A percentile compares a stretch with the other conserved stretches of the same genome.
Evolutionary conservation across 2,797 vertebrate genomes (phyloP).

Genomic region (Brotula barbata): DNA sequence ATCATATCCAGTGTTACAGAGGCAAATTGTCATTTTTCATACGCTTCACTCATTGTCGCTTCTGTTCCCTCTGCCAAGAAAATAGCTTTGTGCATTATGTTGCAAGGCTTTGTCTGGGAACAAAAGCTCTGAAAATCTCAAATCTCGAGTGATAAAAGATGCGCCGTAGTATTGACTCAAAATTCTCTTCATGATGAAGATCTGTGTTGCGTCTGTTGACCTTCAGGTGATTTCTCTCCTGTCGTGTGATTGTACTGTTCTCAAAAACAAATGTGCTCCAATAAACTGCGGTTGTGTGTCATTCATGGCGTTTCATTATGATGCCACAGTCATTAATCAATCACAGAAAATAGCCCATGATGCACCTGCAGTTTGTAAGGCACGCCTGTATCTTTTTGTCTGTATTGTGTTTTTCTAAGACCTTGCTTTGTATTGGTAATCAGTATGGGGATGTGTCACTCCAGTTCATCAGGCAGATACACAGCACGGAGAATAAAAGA

Average conservation of each 20-base stretch:
- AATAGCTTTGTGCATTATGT: slow-evolving; percentile 10
- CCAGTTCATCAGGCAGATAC: slow-evolving; percentile 9
- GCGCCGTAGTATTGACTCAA: slow-evolving; percentile 6
- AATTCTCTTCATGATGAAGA: slow-evolving; percentile 3
- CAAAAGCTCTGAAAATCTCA: slow-evolving; percentile 17
- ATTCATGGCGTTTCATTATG: slow-evolving; percentile 1
- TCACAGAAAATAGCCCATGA: neutral
- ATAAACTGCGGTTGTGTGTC: slow-evolving; percentile 2
- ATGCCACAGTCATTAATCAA: neutral
- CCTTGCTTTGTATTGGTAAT: neutral
- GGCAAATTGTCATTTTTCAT: slow-evolving; percentile 15
- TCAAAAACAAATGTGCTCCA: slow-evolving; percentile 12
- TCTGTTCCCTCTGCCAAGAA: slow-evolving; percentile 1
- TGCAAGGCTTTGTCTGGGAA: slow-evolving; percentile 14
- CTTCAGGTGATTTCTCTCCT: slow-evolving; percentile 13
- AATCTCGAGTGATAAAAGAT: slow-evolving; percentile 31
- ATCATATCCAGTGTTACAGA: slow-evolving; percentile 18
- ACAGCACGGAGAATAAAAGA: slow-evolving; percentile 10
- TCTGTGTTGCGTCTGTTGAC: slow-evolving; percentile 27
- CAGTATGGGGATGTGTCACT: neutral
- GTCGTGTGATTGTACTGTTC: too few species aligned
- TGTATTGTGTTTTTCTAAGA: neutral
- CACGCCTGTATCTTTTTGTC: neutral
- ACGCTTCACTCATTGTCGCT: too few species aligned
- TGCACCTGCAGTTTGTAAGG: neutral